These are phyloP conservation scores for Drosophila eugracilis DNA, from an alignment of 1,140 invertebrate genomes.

Conservation along the genomic window DNA sequence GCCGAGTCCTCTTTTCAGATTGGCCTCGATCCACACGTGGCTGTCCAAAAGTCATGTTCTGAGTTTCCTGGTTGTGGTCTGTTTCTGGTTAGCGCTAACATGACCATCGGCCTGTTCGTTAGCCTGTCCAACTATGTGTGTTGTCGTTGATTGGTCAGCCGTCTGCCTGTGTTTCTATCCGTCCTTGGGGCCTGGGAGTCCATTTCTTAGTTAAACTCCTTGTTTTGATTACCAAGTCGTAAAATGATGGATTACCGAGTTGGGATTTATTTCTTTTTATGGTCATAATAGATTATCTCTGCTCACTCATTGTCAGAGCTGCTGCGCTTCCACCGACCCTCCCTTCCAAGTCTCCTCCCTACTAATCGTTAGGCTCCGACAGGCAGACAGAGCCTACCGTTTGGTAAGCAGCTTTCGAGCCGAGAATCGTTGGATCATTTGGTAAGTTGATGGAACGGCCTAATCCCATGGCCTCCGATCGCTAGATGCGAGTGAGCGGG, in stretches of 20 bases:
- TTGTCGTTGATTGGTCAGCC: conserved; percentile 64
- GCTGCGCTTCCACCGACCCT: conserved; percentile 24
- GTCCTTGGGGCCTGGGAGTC: conserved; percentile 11
- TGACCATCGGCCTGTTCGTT: conserved; percentile 69
- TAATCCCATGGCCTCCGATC: conserved; percentile 26
- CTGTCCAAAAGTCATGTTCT: conserved; percentile 71
- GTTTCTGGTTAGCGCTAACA: conserved; percentile 67
- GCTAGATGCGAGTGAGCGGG: neutral
- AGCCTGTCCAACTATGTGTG: conserved; percentile 39
- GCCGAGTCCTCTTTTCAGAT: conserved; percentile 58
- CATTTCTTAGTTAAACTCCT: conserved; percentile 73
- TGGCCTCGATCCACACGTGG: conserved; percentile 33
- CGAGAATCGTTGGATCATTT: conserved; percentile 16
- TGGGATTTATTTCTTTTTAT: conserved; percentile 79
- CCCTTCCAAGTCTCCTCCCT: neutral
- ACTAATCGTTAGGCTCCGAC: conserved; percentile 60
- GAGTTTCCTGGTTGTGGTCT: conserved; percentile 65
- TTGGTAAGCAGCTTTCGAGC: conserved; percentile 34
- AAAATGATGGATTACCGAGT: conserved; percentile 81
- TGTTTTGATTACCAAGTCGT: conserved; percentile 78
- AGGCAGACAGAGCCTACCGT: conserved; percentile 43
- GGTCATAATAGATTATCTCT: conserved; percentile 81
- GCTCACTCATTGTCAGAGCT: conserved; percentile 74
- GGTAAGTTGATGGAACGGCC: conserved; percentile 29
- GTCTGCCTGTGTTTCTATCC: conserved; percentile 4